These are phyloP conservation scores for Squalus acanthias DNA, from an alignment of 2,797 vertebrate genomes.

Conservation along the genomic window DNA sequence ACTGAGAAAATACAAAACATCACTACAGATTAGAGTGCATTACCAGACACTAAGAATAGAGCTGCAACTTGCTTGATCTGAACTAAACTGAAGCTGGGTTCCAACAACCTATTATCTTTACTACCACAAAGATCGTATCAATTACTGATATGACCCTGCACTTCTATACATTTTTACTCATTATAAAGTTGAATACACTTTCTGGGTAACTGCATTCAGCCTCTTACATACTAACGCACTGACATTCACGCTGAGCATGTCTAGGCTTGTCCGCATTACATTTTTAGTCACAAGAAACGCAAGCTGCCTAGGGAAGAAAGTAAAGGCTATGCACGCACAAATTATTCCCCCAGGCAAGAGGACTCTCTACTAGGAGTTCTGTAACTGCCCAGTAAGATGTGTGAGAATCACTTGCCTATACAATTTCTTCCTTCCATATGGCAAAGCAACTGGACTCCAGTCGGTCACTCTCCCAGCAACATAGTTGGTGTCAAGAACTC, in stretches of 20 bases:
- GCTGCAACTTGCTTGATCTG: neutral
- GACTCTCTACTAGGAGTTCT: neutral
- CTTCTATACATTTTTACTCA: neutral
- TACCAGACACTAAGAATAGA: neutral
- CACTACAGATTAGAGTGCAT: neutral
- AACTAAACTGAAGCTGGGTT: neutral
- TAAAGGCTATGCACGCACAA: neutral
- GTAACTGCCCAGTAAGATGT: neutral
- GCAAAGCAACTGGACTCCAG: neutral
- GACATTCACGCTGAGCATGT: neutral
- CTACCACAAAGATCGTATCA: conserved; percentile 18
- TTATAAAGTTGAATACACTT: neutral
- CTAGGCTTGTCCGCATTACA: neutral
- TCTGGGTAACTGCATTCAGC: neutral
- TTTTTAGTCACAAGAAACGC: neutral
- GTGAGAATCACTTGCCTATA: neutral
- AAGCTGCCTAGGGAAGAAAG: neutral
- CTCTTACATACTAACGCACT: neutral
- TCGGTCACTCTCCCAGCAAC: neutral
- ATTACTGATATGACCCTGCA: neutral
- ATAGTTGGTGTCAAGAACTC: neutral
- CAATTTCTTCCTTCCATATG: neutral
- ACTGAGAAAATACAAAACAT: neutral
- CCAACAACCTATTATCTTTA: neutral
- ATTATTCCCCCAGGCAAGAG: neutral